Evolutionary conservation across 2,113 vertebrate genomes (phyloP), one percentile per base, ranked within the genome.

Genomic region (Rhipidura dahli): DNA sequence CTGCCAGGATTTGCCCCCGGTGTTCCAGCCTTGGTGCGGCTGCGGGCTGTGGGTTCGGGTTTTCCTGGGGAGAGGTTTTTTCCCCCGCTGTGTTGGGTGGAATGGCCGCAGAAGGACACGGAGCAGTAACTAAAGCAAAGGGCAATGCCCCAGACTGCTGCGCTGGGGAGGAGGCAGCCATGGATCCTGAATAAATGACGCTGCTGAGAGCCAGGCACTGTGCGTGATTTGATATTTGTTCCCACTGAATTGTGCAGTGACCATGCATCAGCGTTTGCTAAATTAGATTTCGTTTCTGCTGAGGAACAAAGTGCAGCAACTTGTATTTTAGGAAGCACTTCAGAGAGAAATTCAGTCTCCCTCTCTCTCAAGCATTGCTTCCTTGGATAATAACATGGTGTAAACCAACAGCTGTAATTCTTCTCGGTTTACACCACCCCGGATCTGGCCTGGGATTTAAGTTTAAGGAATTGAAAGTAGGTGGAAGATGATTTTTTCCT

Each of bases 231-330:
- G 93, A 24, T 90, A 37, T 84, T 94, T 94, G 80, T 86, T 71
- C 79, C 68, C 70, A 65, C 50, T 42, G 92, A 75, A 16, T 64
- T 82, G 80, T 84, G 85, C 88, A 50, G 31, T 86, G 87, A 80
- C 92, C 71, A 18, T 94, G 60, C 68, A 93, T 94, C 94, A 90
- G 33, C 47, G 51, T 84, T 79, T 44, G 47, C 68, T 92, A 89
- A 92, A 97, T 97, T 83, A 92, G 83, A 77, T 95, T 94, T 92
- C 68, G 57, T 72, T 88, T 81, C 83, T 93, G 86, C 88, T 39
- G 73, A 88, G 88, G 89, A 96, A 76, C 82, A 71, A 95, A 96
- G 93, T 79, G 65, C 86, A 86, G 87, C 75, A 31, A 35, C 51
- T 57, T 35, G 23, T 5, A 73, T 83, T 80, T 95, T 31, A 69